Evolutionary conservation across 2,113 vertebrate species (phyloP), one percentile per base, ranked within the genome.

Genomic region (Zosterops hypoxanthus): DNA sequence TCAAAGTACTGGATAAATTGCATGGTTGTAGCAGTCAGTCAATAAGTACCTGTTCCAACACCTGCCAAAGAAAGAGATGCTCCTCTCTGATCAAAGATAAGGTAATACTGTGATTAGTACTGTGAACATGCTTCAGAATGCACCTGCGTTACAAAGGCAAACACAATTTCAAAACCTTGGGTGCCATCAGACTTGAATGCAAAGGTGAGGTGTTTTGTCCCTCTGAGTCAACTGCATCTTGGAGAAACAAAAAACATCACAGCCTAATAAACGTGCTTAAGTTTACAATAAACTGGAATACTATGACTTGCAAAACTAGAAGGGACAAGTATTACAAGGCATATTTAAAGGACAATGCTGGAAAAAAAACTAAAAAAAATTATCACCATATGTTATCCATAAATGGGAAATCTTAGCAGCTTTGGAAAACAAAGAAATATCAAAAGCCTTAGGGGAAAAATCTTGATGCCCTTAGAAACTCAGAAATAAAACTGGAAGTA

Each of bases 81-180:
- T 69, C 59, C 92, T 82, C 28, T 23, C 88, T 80, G 44, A 61
- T 10, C 68, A 86, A 79, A 84, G 13, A 55, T 21, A 85, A 93
- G 77, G 73, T 56, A 88, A 87, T 53, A 29, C 12, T 80, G 33
- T 92, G 80, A 94, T 91, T 81, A 94, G 86, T 71, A 81, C 73
- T n/a, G 16, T 3, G 66, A 82, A 82, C 24, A 9, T 5, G 17
- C 41, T 69, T 56, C 52, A 53, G 78, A 92, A 84, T 34, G 42
- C 46, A 39, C 41, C 5, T 3, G 26, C 19, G 63, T 49, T 79
- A 57, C 71, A 85, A 63, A 42, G 60, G 41, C 63, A 92, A 60
- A 73, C 41, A 75, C 7, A 36, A 80, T 95, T 94, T 94, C 83
- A 88, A 90, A 92, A 34, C 57, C 59, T 82, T 69, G 73, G 72